Base-by-base conservation (phyloP, 2,888 invertebrate species). In the Nowickia ferox region DNA sequence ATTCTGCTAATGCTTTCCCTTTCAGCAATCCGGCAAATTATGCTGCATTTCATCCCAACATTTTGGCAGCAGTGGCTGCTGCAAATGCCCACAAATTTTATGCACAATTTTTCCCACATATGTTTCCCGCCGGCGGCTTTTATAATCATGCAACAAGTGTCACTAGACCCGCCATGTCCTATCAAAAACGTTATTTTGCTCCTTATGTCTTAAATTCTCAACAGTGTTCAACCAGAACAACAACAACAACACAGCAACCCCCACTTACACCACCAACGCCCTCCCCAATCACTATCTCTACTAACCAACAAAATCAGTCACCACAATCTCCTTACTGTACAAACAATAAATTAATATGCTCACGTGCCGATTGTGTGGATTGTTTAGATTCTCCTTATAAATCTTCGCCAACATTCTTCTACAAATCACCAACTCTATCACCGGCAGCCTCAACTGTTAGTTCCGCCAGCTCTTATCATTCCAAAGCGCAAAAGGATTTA, bases 61-160 rank as follows among this genome's bases (percentile, higher is more conserved):
- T 92, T 48, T 80, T 91, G 74, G 91, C 92, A 63, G 91, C 87
- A 2, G 86, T 88, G 30, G 88, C 88, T 38, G 88, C 92, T 66
- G 91, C 91, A 19, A 91, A 89, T 84, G 91, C 91, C 4, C 91
- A 91, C 40, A 91, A 92, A 53, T 91, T 92, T 69, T 91, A 91
- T 88, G 90, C 92, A 10, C 92, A 92, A 48, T 91, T 92, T 76
- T 90, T 91, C 69, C 91, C 91, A 2, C 91, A 91, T n/a, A 84
- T 92, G 75, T 87, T 92, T 84, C 89, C 91, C 57, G 89, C 89
- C 48, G 91, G 91, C 46, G 91, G 91, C 79, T 51, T 83, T 66
- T 83, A 83, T 15, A 76, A 63, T 13, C 65, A 19, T 48, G 88
- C 89, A 15, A 88, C 88, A 30, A 74, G 13, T 48, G 9, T 55